Percentiles rank a stretch among this genome's conserved stretches.
These are phyloP conservation scores for Fragum sueziense DNA, from an alignment of 2,888 invertebrate genomes.

Conservation along the genomic window DNA sequence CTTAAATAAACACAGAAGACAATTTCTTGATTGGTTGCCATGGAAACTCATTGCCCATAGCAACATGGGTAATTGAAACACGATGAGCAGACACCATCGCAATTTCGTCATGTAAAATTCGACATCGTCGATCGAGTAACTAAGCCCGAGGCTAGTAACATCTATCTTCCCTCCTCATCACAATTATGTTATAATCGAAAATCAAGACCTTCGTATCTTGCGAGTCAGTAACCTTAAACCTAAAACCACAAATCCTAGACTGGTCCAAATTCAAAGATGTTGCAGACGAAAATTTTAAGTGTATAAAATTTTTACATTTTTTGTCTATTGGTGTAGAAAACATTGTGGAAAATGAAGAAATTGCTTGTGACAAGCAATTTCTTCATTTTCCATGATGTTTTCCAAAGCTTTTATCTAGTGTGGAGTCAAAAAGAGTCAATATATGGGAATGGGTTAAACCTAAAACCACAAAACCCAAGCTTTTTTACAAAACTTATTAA, in stretches of 20 bases:
- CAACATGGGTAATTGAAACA: constrained; percentile 56
- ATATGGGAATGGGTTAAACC: neutral
- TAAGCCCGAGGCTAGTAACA: constrained; percentile 5
- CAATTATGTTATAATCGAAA: constrained; percentile 6
- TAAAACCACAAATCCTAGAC: neutral
- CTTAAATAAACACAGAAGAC: constrained; percentile 24
- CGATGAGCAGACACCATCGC: constrained; percentile 52
- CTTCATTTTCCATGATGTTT: neutral
- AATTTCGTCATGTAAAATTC: constrained; percentile 23
- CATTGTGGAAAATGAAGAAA: constrained; percentile 1
- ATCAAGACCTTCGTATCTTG: neutral
- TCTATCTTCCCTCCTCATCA: constrained; percentile 12
- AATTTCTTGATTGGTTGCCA: constrained; percentile 50
- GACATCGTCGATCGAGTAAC: constrained; percentile 16
- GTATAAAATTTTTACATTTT: neutral
- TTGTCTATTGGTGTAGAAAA: neutral
- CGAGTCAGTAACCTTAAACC: neutral
- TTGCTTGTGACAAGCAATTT: neutral
- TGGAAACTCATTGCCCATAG: constrained; percentile 43
- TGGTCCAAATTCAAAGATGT: neutral
- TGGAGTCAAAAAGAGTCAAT: neutral
- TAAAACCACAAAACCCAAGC: no score
- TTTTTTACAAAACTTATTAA: no score
- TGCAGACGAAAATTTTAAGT: neutral
- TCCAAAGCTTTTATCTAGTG: neutral